These are phyloP conservation scores for Sebastiscus tertius DNA, from an alignment of 2,797 vertebrate genomes.

Conservation along the genomic window DNA sequence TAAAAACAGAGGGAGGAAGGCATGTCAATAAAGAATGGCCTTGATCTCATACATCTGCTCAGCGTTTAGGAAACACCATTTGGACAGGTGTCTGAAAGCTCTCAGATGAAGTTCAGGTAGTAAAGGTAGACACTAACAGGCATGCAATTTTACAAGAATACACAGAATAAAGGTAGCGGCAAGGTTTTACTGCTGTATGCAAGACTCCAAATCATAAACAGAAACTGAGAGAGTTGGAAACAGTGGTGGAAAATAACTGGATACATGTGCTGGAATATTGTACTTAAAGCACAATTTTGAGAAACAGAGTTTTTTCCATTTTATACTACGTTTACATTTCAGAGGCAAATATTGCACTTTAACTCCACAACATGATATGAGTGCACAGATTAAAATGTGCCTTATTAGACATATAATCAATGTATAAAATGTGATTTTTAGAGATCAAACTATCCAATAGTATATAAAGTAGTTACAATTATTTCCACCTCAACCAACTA, in stretches of 20 bases:
- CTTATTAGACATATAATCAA: neutral
- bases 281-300: too few species aligned
- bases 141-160: neutral
- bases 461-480: neutral
- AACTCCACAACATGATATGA: neutral
- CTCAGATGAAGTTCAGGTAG: conserved; percentile 20
- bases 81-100: conserved; percentile 53
- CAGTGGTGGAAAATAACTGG: neutral
- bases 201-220: neutral
- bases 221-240: neutral
- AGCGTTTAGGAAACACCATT: conserved; percentile 37
- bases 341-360: neutral
- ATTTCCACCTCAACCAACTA: neutral
- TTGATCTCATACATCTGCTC: conserved; percentile 62
- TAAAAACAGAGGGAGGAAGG: conserved; percentile 54
- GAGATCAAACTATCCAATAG: neutral
- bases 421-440: neutral
- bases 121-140: neutral
- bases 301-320: neutral
- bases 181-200: neutral
- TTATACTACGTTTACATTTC: neutral
- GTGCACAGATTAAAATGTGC: too few species aligned
- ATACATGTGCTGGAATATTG: neutral
- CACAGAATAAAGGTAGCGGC: neutral
- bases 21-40: conserved; percentile 58